Conservation (phyloP, 2,797 vertebrate species). For the Mormyrus hasselquistii region DNA sequence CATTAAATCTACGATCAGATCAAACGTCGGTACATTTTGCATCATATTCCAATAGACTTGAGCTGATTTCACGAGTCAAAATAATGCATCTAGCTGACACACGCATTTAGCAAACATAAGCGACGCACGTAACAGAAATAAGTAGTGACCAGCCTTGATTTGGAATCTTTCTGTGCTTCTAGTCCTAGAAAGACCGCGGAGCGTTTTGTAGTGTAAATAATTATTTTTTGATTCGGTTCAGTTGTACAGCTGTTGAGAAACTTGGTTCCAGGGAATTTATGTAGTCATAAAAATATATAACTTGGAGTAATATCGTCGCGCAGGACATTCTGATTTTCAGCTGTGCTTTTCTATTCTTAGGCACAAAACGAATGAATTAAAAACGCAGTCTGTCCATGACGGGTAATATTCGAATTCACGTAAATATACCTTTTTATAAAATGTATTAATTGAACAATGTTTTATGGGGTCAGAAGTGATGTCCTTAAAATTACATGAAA, state of each 20-base stretch:
- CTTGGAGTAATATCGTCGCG: background rate
- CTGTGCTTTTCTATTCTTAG: background rate
- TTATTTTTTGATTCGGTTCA: background rate
- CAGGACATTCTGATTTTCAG: background rate
- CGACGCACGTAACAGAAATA: background rate
- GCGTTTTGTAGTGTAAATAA: background rate
- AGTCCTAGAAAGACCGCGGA: background rate
- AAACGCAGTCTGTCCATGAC: background rate
- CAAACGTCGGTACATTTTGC: background rate
- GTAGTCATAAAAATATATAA: background rate
- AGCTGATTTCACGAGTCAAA: constrained; percentile 14
- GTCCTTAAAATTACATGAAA: background rate
- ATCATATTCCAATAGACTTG: constrained; percentile 29
- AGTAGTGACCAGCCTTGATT: background rate
- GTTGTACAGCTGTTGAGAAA: background rate
- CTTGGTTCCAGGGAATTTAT: background rate
- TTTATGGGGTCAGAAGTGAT: background rate
- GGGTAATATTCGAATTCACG: background rate
- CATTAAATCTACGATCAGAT: constrained; percentile 31
- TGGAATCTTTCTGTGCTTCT: background rate
- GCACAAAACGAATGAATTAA: background rate
- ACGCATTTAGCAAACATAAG: constrained; percentile 3
- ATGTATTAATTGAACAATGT: background rate
- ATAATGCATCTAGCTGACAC: constrained; percentile 15
- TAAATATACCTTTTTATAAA: background rate